Evolutionary conservation across 2,888 invertebrate species (phyloP).

Genomic region (Xylophagus ater): DNA sequence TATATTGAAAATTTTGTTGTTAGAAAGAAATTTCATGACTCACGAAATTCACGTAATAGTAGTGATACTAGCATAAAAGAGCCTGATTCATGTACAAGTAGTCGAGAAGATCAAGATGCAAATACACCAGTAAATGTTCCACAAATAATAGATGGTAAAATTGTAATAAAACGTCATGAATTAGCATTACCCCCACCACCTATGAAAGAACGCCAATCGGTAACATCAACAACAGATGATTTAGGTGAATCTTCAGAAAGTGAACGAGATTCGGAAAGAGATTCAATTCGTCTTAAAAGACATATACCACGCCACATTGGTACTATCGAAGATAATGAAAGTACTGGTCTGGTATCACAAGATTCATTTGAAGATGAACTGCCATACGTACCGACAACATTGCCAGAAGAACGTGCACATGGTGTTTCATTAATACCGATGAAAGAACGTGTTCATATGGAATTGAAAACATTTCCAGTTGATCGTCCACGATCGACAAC

Average conservation of each 20-base stretch:
- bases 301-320: conserved; percentile 45
- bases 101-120: conserved; percentile 10
- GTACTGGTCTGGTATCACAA: conserved; percentile 63
- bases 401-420: conserved; percentile 72
- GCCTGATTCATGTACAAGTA: conserved; percentile 12
- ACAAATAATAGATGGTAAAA: conserved; percentile 7
- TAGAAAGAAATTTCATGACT: conserved; percentile 32
- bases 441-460: conserved; percentile 51
- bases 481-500: conserved; percentile 64
- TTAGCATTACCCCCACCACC: neutral
- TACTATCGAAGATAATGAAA: conserved; percentile 51
- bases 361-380: conserved; percentile 79
- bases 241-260: conserved; percentile 55
- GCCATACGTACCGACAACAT: conserved; percentile 81
- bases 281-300: conserved; percentile 28
- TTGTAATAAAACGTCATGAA: neutral
- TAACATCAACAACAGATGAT: conserved; percentile 39
- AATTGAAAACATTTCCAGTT: conserved; percentile 56
- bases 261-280: conserved; percentile 54
- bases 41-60: conserved; percentile 5
- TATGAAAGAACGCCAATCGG: conserved; percentile 24
- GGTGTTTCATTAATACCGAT: conserved; percentile 73
- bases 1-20: conserved; percentile 38
- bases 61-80: conserved; percentile 19
- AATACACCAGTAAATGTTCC: conserved; percentile 7